phyloP scores from a whole-genome alignment of 2,888 invertebrate genomes.

The Silvanus unidentatus region DNA sequence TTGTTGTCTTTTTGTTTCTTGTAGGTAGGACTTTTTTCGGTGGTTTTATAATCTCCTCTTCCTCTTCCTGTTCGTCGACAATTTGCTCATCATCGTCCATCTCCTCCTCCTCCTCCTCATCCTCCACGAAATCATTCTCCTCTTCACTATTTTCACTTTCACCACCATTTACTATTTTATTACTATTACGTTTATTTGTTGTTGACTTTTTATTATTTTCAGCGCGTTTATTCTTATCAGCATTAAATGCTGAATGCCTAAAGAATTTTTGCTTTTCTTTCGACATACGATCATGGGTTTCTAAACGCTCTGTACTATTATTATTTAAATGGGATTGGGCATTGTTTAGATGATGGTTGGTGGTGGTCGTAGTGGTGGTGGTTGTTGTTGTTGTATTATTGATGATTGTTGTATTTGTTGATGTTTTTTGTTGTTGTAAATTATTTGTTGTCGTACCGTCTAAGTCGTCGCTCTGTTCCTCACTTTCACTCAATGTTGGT shows the following conservation, averaged over 20 bases:
- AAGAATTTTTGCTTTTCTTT: constrained; percentile 86
- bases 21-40: constrained; percentile 2
- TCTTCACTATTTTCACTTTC: constrained; percentile 10
- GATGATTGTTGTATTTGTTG: constrained; percentile 14
- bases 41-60: constrained; percentile 8
- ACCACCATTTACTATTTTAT: constrained; percentile 4
- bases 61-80: constrained; percentile 7
- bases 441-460: constrained; percentile 49
- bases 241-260: constrained; percentile 72
- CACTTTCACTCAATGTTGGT: constrained; percentile 40
- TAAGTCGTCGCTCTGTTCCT: constrained; percentile 39
- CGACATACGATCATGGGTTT: constrained; percentile 70
- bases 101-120: constrained; percentile 7
- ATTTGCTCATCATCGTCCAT: constrained; percentile 7
- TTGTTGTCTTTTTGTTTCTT: not conserved
- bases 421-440: constrained; percentile 11
- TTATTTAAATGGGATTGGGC: constrained; percentile 40
- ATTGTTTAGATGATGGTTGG: constrained; percentile 14
- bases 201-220: constrained; percentile 5
- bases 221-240: constrained; percentile 53
- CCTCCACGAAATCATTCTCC: constrained; percentile 9
- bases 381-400: constrained; percentile 14
- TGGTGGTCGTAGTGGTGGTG: constrained; percentile 17
- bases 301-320: constrained; percentile 43
- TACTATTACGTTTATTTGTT: constrained; percentile 15